Base-by-base conservation (phyloP, 2,888 invertebrate species). In the Melanostoma mellinum region DNA sequence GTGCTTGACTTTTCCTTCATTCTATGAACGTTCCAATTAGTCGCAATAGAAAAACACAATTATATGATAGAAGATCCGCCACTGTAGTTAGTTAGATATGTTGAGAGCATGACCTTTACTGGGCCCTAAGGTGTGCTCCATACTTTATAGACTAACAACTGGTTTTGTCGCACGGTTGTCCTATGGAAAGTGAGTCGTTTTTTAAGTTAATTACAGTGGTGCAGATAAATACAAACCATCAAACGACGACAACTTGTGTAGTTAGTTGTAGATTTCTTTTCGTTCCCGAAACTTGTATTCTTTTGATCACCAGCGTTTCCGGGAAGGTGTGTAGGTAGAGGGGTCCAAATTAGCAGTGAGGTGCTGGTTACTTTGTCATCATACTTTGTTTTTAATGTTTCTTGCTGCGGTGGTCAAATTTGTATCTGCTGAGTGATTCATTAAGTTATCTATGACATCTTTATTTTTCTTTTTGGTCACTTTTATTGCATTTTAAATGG, bases 401-500 rank as follows among this genome's bases (percentile, higher is more conserved):
- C 35, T 67, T 52, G 20, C 20, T 48, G 58, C 67, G 67, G 58
- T 67, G 60, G 68, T 69, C 76, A 61, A 76, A 76, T 69, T 76
- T 69, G 76, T 76, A 69, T 61, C 61, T 46, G 10, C n/a, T 9
- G 35, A 76, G 69, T 76, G 53, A 76, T 60, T 69, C 55, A 76
- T 76, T 76, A 69, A 53, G 46, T 20, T 20, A 20, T 20, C 33
- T 9, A 55, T 73, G 61, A 55, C 53, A 61, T 69, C 61, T 48
- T 53, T 38, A 53, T 58, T 35, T 60, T 42, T 65, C 35, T 42
- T 46, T 10, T 36, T 10, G 30, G 40, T 20, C 20, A 3, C 6
- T 55, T 68, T 76, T 69, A 76, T 75, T 58, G 75, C 58, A 52
- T 67, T 75, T 75, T 75, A 68, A 75, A 67, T 75, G 75, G 68